phyloP scores from a whole-genome alignment of 1,140 invertebrate genomes.

The Coboldia fuscipes region DNA sequence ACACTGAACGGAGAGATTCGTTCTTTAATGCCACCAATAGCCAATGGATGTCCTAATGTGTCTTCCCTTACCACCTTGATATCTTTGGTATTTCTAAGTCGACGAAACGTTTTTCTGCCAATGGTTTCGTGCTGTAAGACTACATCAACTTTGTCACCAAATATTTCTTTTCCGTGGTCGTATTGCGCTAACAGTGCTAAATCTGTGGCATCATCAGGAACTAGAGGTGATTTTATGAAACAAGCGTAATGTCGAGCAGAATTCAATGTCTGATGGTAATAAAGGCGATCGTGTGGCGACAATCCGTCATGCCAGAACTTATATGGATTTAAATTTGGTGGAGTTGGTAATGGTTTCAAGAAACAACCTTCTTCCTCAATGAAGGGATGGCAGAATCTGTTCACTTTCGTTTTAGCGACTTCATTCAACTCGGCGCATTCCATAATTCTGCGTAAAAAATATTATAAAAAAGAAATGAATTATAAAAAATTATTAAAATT shows the following conservation, averaged over 20 bases:
- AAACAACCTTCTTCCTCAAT: slow-evolving; percentile 24
- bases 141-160: slow-evolving; percentile 32
- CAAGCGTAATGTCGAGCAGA: slow-evolving; percentile 26
- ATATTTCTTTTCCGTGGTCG: slow-evolving; percentile 31
- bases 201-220: slow-evolving; percentile 35
- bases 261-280: slow-evolving; percentile 34
- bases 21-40: slow-evolving; percentile 31
- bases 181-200: slow-evolving; percentile 31
- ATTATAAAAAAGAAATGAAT: too few species aligned
- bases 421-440: too few species aligned
- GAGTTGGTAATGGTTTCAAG: slow-evolving; percentile 23
- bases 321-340: slow-evolving; percentile 16
- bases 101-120: slow-evolving; percentile 26
- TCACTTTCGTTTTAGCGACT: too few species aligned
- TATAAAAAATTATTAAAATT: too few species aligned
- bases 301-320: slow-evolving; percentile 17
- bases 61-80: slow-evolving; percentile 6
- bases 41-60: slow-evolving; percentile 14
- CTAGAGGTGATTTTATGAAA: slow-evolving; percentile 21
- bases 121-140: slow-evolving; percentile 33
- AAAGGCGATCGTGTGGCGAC: slow-evolving; percentile 27
- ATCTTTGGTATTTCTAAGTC: slow-evolving; percentile 30
- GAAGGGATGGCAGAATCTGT: not conserved
- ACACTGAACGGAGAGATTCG: slow-evolving; percentile 32
- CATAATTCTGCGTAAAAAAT: too few species aligned